Evolutionary conservation across 2,113 vertebrate species (phyloP).

Genomic region (Mus spicilegus): DNA sequence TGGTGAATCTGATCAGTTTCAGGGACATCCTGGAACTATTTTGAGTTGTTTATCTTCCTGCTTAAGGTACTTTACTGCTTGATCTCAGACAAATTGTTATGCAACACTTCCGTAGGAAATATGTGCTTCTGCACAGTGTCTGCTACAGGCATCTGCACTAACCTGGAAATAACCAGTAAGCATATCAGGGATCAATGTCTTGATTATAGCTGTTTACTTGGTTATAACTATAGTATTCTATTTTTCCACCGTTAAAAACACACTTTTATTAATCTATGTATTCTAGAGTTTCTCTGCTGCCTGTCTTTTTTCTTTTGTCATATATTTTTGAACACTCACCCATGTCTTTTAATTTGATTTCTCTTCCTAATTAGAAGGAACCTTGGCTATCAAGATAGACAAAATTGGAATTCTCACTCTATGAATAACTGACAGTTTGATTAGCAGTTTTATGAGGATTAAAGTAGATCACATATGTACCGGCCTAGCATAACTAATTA

Average conservation of each 20-base stretch:
- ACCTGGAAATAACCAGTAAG: not conserved
- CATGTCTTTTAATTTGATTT: constrained; percentile 3
- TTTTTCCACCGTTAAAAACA: not conserved
- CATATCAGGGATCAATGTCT: not conserved
- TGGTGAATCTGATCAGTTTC: not conserved
- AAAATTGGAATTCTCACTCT: constrained; percentile 21
- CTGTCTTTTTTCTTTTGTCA: not conserved
- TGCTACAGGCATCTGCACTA: not conserved
- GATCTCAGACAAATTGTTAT: not conserved
- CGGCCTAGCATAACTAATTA: not conserved
- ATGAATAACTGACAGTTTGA: not conserved
- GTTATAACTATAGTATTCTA: not conserved
- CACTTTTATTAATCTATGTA: not conserved
- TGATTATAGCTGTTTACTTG: not conserved
- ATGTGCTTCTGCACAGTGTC: not conserved
- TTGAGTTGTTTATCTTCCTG: not conserved
- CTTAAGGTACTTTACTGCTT: not conserved
- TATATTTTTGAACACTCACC: not conserved
- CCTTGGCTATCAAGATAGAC: not conserved
- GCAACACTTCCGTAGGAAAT: not conserved
- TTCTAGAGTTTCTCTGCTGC: not conserved
- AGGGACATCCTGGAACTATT: not conserved
- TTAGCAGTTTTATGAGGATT: not conserved
- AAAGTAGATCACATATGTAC: not conserved
- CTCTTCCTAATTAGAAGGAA: constrained; percentile 2